Evolutionary conservation across 2,113 vertebrate genomes (phyloP).

Genomic region (Ciconia stormi): DNA sequence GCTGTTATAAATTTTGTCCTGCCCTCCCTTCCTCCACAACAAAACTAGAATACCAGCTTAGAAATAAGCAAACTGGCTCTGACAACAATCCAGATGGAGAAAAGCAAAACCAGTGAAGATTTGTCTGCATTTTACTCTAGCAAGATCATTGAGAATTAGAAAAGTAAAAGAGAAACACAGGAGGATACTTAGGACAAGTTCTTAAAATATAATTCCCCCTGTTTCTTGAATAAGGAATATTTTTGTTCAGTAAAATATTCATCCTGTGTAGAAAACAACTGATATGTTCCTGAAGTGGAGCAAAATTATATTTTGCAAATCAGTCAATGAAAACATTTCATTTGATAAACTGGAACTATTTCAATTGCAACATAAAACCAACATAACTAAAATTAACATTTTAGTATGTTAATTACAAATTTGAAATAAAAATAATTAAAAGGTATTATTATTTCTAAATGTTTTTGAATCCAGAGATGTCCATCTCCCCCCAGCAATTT

Average conservation of each 20-base stretch:
- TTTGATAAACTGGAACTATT: not conserved
- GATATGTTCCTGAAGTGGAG: not conserved
- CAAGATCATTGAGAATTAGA: not conserved
- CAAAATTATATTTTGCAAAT: not conserved
- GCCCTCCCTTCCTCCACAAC: slow-evolving; percentile 16
- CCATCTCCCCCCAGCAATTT: not conserved
- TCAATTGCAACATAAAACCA: not conserved
- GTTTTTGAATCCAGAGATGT: not conserved
- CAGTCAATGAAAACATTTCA: not conserved
- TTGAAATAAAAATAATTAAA: not conserved
- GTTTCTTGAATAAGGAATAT: not conserved
- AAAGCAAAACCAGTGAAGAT: slow-evolving; percentile 51
- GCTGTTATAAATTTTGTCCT: slow-evolving; percentile 67
- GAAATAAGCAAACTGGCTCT: slow-evolving; percentile 43
- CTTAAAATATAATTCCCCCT: not conserved
- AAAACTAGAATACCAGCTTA: slow-evolving; percentile 51
- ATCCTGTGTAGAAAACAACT: not conserved
- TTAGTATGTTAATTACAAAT: not conserved
- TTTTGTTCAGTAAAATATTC: not conserved
- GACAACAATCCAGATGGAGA: slow-evolving; percentile 19
- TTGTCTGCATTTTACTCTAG: slow-evolving; percentile 12
- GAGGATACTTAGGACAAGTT: not conserved
- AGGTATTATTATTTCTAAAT: not conserved
- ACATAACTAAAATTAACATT: no score
- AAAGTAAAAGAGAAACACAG: not conserved